A percentile compares a stretch with the other conserved stretches of the same genome.
Conservation (phyloP, 35 echinoderm and acorn worm species). For the Stichopus chloronotus region DNA sequence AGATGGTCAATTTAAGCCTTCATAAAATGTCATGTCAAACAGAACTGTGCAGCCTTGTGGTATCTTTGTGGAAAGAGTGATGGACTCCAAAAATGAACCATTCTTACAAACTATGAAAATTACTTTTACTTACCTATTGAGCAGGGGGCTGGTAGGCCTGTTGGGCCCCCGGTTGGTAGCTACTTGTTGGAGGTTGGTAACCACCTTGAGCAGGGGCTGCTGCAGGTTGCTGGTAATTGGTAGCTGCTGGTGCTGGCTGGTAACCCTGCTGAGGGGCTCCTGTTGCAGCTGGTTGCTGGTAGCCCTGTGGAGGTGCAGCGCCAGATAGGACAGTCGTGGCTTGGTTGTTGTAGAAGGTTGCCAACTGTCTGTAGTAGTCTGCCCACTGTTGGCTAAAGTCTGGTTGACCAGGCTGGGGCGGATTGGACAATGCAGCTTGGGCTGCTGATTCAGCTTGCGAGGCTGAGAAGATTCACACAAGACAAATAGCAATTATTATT, state of each 20-base stretch:
- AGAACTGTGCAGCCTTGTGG: too few species aligned
- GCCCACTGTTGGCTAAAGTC: conserved; percentile 68
- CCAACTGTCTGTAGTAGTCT: conserved; percentile 68
- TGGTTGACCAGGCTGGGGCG: conserved; percentile 57
- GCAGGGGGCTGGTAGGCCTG: conserved; percentile 32
- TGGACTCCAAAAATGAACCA: too few species aligned
- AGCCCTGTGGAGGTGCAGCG: neutral
- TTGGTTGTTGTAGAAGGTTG: conserved; percentile 55
- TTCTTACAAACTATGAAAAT: too few species aligned
- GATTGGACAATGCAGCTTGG: conserved; percentile 47
- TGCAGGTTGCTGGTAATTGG: conserved; percentile 17
- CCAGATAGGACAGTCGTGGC: conserved; percentile 21
- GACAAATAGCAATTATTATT: neutral
- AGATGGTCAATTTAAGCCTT: too few species aligned
- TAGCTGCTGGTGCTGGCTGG: conserved; percentile 9
- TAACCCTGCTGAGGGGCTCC: conserved; percentile 14
- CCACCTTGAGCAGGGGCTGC: conserved; percentile 19
- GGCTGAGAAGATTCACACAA: neutral
- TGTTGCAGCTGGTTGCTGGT: conserved; percentile 25
- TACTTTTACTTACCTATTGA: conserved; percentile 46
- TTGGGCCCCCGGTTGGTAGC: conserved; percentile 26
- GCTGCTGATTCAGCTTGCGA: conserved; percentile 46
- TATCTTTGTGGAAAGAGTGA: too few species aligned
- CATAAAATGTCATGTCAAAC: too few species aligned
- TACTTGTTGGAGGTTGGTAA: conserved; percentile 43